Evolutionary conservation across 37 sponge, comb jelly and placozoan genomes (phyloP), one percentile per base, ranked within the genome.

Genomic region (Spongia lamella): DNA sequence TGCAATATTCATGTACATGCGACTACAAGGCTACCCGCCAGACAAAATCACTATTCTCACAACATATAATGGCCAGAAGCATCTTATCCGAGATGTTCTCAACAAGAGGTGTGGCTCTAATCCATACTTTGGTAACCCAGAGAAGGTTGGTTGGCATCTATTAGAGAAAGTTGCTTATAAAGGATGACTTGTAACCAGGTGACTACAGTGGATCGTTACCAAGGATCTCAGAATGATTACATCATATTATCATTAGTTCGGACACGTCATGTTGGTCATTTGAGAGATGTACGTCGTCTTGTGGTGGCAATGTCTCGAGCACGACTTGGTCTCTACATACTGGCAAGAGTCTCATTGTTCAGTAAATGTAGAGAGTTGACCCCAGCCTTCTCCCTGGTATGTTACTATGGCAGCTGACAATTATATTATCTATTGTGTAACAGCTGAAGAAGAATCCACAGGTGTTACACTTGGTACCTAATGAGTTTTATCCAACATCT

Each of bases 21-120:
- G 99, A 56, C 90, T 98, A 15, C 94, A 91, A 70, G 99, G 99
- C 58, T 95, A 98, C 64, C 90, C 96, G 25, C 89, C 92, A 1
- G 91, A 94, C 38, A 87, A 92, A 81, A 95, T 98, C 11, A 82
- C 99, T 39, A 98, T 98, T n/a, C 89, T 98, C 61, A 98, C 96
- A 54, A 98, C 99, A 37, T 98, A 98, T 82, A 98, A 98, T 84
- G 99, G 99, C 15, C 99, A 98, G 89, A 98, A 98, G 68, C 99
- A 98, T 73, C 82, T 98, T 31, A 94, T 98, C 38, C 51, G 99
- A 56, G 99, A 98, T 70, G 93, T 98, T 2, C 86, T 98, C 30
- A 59, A 84, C 58, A 81, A 86, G 86, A 53, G 99, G 14, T 98
- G 99, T 90, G 95, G 90, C 11, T 70, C 75, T 14, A 98, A 98